Evolutionary conservation across 2,888 invertebrate species (phyloP), one percentile per base, ranked within the genome.

Genomic region (Dryobotodes eremita): DNA sequence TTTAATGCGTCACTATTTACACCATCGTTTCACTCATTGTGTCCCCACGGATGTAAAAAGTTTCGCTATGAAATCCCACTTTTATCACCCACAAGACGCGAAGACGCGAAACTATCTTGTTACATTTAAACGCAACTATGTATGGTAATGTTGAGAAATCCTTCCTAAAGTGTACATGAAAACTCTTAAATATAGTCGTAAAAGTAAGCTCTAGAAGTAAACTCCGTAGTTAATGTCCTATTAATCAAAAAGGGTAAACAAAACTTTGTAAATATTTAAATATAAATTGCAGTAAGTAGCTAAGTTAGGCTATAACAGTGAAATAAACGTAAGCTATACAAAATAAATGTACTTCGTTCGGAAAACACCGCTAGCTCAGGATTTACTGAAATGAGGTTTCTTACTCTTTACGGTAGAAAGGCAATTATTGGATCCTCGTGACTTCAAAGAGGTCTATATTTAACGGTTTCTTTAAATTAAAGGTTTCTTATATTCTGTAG

Each of bases 201-300:
- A 85, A 76, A 85, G 53, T 77, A 74, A 74, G 55, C 71, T 74
- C n/a, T 68, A 68, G 26, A 73, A 66, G 26, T 57, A 31, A 85
- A 57, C 26, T 76, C 15, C n/a, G 57, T 53, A 62, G 31, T 68
- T 71, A 71, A 64, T 59, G 76, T 76, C 65, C 66, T 74, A 77
- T 84, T 82, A 77, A 87, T 81, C 79, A 88, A 68, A 79, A 62
- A 64, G 68, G 36, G 48, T 80, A 77, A 65, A 70, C 55, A 73
- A 66, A 80, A 81, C 75, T 65, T 77, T 42, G 75, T 85, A 76
- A 76, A 86, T 77, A 81, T 88, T 81, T 85, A 71, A 76, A 82
- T 79, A 86, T 76, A 78, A 88, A 81, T 79, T 81, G 71, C 76
- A 78, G 65, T 71, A 70, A 84, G 77, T 75, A 61, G 23, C 59